Conservation (phyloP, 2,113 vertebrate genomes). For the Bothrops jararaca region DNA sequence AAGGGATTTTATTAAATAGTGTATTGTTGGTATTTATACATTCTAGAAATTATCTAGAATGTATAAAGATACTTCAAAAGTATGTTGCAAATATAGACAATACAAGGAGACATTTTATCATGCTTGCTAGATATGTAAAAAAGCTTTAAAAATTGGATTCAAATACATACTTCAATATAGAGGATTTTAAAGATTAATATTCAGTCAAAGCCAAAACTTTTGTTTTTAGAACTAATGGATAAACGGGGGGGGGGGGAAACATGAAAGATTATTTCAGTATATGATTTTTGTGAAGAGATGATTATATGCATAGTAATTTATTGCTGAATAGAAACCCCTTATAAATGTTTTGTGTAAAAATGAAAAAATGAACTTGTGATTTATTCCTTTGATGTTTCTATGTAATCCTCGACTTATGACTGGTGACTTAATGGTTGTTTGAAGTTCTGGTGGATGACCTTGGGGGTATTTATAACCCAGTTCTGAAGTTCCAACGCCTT, state of each 20-base stretch:
- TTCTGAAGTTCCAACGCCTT: not conserved
- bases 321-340: not conserved
- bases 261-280: not conserved
- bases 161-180: not conserved
- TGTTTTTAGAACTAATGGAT: not conserved
- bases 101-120: not conserved
- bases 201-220: not conserved
- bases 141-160: not conserved
- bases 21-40: not conserved
- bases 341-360: not conserved
- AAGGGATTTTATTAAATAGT: not conserved
- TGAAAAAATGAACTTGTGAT: not conserved
- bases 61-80: not conserved
- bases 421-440: not conserved
- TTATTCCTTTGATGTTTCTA: not conserved
- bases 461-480: not conserved
- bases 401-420: not conserved
- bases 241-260: not conserved
- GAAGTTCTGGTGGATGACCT: not conserved
- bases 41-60: not conserved
- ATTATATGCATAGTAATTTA: not conserved
- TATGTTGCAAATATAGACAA: not conserved
- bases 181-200: not conserved
- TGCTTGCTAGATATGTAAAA: not conserved
- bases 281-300: not conserved